Evolutionary conservation across 2,888 invertebrate genomes (phyloP).

Genomic region (Podabrus alpinus): DNA sequence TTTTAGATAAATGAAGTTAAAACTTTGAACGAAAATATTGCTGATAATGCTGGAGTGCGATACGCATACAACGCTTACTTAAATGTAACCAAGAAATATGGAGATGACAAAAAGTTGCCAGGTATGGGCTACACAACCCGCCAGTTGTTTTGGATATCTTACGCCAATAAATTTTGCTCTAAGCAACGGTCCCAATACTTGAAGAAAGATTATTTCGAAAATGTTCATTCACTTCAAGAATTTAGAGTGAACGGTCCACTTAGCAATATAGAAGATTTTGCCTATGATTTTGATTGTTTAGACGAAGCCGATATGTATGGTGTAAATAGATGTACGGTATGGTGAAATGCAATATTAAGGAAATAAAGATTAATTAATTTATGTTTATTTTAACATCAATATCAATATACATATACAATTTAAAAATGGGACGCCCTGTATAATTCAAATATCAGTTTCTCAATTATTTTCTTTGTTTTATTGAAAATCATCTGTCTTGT

Average conservation of each 20-base stretch:
- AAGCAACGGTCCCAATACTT: slow-evolving; percentile 70
- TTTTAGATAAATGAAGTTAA: slow-evolving; percentile 84
- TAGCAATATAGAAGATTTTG: slow-evolving; percentile 65
- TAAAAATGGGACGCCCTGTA: too few species aligned
- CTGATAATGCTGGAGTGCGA: slow-evolving; percentile 92
- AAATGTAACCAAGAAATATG: slow-evolving; percentile 69
- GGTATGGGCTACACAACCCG: slow-evolving; percentile 70
- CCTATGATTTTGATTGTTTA: slow-evolving; percentile 66
- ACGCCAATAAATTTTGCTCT: slow-evolving; percentile 87
- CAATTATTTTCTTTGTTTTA: too few species aligned
- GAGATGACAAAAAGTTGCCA: slow-evolving; percentile 65
- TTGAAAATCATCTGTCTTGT: too few species aligned
- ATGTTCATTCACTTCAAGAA: slow-evolving; percentile 70
- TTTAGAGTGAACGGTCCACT: slow-evolving; percentile 67
- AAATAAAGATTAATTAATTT: not conserved
- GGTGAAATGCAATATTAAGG: slow-evolving; percentile 54
- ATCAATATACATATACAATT: too few species aligned
- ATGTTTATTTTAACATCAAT: too few species aligned
- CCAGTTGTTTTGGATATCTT: slow-evolving; percentile 82
- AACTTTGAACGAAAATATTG: slow-evolving; percentile 93
- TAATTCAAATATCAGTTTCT: too few species aligned
- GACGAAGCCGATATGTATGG: slow-evolving; percentile 66
- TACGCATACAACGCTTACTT: slow-evolving; percentile 86
- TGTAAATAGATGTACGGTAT: slow-evolving; percentile 63
- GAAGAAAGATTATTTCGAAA: slow-evolving; percentile 78